Conservation (phyloP, 2,797 vertebrate species). For the Fistularia tabacaria region DNA sequence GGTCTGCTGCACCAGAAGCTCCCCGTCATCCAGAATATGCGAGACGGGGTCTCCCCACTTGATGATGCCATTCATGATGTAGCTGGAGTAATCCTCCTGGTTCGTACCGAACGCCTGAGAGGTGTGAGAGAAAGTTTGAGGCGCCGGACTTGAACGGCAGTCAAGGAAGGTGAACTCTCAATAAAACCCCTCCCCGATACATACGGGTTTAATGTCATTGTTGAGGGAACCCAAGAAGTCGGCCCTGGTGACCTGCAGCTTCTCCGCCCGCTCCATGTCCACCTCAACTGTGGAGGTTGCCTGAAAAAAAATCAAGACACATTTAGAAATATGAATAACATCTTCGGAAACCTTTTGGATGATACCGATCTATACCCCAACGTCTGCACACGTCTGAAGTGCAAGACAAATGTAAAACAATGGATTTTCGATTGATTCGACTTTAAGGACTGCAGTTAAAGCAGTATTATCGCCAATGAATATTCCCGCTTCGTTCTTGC, state of each 20-base stretch:
- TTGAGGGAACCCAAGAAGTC: slow-evolving; percentile 94
- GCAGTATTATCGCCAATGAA: too few species aligned
- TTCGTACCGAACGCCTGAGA: slow-evolving; percentile 94
- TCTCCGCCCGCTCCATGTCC: slow-evolving; percentile 96
- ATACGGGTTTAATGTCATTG: slow-evolving; percentile 95
- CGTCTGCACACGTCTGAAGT: too few species aligned
- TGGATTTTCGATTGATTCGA: too few species aligned
- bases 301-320: slow-evolving; percentile 56
- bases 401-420: too few species aligned
- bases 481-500: too few species aligned
- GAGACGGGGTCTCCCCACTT: slow-evolving; percentile 97
- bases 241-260: slow-evolving; percentile 84
- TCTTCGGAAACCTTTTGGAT: background rate
- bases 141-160: background rate
- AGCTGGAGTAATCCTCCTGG: slow-evolving; percentile 95
- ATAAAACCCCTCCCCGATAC: slow-evolving; percentile 29
- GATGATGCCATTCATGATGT: slow-evolving; percentile 98
- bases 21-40: slow-evolving; percentile 89
- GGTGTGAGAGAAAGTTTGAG: too few species aligned
- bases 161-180: background rate
- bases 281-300: slow-evolving; percentile 95
- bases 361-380: background rate
- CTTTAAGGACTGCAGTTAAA: too few species aligned
- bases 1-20: slow-evolving; percentile 93
- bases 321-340: background rate